Conservation (phyloP, 2,113 vertebrate species). For the Misgurnus mizolepis region DNA sequence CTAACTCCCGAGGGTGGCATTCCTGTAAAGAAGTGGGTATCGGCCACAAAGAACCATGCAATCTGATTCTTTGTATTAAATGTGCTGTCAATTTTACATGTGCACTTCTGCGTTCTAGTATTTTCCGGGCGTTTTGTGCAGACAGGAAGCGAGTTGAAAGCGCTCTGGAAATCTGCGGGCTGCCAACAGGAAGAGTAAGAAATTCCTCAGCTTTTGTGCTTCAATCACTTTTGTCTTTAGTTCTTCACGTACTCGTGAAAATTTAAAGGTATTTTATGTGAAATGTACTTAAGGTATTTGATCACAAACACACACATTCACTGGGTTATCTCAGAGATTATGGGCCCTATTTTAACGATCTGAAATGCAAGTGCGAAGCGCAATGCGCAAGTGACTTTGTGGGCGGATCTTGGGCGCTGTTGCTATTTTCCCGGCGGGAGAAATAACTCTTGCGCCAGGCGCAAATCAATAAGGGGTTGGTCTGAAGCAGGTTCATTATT, state of each 20-base stretch:
- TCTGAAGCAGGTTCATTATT: no score
- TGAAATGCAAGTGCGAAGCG: no score
- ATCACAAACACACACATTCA: neutral
- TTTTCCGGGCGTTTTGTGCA: conserved; percentile 92
- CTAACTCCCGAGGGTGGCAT: conserved; percentile 93
- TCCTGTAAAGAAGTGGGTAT: conserved; percentile 95
- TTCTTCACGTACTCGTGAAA: no score
- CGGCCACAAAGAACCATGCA: neutral
- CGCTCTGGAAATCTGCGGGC: conserved; percentile 88
- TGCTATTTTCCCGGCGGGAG: no score
- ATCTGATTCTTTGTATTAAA: neutral
- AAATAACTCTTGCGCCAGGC: no score
- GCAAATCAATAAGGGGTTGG: no score
- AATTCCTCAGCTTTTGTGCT: neutral
- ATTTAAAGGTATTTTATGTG: no score
- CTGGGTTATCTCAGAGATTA: neutral
- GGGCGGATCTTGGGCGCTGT: no score
- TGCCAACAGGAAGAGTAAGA: conserved; percentile 93
- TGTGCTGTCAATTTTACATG: neutral
- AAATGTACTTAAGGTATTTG: no score
- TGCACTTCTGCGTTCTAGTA: conserved; percentile 70
- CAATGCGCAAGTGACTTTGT: no score
- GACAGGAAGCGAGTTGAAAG: conserved; percentile 95
- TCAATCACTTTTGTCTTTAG: no score
- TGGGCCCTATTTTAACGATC: no score